phyloP scores from a whole-genome alignment of 2,888 invertebrate genomes.

The Platycnemis pennipes region DNA sequence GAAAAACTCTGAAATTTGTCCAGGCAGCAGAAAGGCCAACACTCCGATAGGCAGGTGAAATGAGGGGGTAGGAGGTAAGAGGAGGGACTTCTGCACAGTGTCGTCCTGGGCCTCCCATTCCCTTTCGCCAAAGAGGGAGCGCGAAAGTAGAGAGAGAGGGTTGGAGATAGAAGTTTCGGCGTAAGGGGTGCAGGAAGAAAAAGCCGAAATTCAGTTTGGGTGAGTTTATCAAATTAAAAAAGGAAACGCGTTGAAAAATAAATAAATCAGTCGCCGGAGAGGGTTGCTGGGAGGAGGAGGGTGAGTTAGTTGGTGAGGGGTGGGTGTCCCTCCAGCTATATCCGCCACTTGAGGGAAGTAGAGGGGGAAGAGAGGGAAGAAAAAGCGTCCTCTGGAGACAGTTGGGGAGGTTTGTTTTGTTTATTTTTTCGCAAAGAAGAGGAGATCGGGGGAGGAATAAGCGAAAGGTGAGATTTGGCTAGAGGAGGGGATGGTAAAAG shows the following conservation, averaged over 20 bases:
- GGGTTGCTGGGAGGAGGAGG: background rate
- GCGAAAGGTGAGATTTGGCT: background rate
- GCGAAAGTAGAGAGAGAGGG: background rate
- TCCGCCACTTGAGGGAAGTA: background rate
- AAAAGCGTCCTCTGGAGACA: background rate
- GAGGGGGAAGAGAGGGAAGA: background rate
- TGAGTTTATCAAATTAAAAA: constrained; percentile 51
- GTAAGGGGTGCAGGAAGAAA: constrained; percentile 8
- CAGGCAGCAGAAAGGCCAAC: no score
- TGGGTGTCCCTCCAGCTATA: background rate
- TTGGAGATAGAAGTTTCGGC: background rate
- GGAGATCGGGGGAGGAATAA: background rate
- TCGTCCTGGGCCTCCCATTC: background rate
- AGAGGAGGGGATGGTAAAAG: background rate
- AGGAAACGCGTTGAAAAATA: background rate
- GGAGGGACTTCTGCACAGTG: no score
- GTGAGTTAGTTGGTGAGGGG: background rate
- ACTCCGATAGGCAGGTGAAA: no score
- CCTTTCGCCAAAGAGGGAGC: background rate
- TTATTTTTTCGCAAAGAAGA: background rate
- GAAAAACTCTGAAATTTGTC: background rate
- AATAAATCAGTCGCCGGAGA: constrained; percentile 24
- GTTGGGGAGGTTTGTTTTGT: background rate
- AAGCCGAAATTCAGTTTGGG: constrained; percentile 23
- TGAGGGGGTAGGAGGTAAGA: no score